phyloP scores from a whole-genome alignment of 2,113 vertebrate species.

The rat (Rattus norvegicus) region DNA sequence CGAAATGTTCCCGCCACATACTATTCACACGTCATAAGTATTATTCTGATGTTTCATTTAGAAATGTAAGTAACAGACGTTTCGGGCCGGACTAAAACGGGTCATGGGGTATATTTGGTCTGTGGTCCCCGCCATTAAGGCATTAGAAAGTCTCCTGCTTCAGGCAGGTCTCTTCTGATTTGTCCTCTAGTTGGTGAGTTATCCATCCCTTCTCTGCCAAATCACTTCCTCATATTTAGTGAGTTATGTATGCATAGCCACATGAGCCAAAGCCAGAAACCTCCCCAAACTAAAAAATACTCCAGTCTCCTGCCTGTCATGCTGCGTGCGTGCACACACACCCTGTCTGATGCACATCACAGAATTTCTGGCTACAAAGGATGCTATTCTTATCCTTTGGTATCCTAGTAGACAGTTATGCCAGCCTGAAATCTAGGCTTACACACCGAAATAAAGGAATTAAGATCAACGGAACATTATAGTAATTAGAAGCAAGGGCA shows the following conservation, averaged over 20 bases:
- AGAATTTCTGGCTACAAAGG: not conserved
- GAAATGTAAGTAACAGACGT: not conserved
- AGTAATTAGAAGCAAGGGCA: not conserved
- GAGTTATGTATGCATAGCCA: not conserved
- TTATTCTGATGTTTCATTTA: constrained; percentile 12
- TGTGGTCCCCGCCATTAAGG: not conserved
- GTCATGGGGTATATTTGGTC: not conserved
- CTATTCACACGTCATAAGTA: not conserved
- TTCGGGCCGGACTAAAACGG: not conserved
- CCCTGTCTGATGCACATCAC: not conserved
- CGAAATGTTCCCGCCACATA: not conserved
- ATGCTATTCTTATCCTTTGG: not conserved
- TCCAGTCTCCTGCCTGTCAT: not conserved
- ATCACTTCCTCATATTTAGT: not conserved
- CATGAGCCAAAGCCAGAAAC: not conserved
- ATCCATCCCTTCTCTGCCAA: not conserved
- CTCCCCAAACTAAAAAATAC: not conserved
- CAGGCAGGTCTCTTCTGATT: not conserved
- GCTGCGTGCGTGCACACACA: too few species aligned
- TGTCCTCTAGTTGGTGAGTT: not conserved
- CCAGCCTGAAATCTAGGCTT: constrained; percentile 28
- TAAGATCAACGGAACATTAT: not conserved
- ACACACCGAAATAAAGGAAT: not conserved
- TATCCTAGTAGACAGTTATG: not conserved
- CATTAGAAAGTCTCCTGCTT: not conserved